phyloP scores from a whole-genome alignment of 2,797 vertebrate genomes.

The Crocidura indochinensis region DNA sequence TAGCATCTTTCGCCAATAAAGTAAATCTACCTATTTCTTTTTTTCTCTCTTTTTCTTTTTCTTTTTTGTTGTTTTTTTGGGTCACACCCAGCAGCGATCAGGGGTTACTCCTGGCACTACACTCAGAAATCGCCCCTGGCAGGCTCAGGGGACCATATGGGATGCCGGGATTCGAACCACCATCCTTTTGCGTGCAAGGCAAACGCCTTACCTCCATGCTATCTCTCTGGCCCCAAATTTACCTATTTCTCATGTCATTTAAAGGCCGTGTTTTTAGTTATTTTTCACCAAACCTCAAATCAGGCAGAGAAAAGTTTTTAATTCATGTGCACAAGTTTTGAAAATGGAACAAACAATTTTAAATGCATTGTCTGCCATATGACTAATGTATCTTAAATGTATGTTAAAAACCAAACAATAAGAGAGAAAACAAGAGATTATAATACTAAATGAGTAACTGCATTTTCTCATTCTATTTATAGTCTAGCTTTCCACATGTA shows the following conservation, averaged over 20 bases:
- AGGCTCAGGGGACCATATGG: too few species aligned
- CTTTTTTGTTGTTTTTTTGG: too few species aligned
- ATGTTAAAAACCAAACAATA: conserved; percentile 38
- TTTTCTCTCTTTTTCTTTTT: too few species aligned
- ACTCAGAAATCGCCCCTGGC: too few species aligned
- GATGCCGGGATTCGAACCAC: too few species aligned
- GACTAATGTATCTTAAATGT: conserved; percentile 39
- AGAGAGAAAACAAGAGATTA: conserved; percentile 34
- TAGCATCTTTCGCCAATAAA: background rate
- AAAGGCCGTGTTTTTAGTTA: conserved; percentile 49
- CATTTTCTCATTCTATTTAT: background rate
- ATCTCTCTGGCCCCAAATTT: background rate
- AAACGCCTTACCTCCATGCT: too few species aligned
- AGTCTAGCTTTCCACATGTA: conserved; percentile 23
- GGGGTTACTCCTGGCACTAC: too few species aligned
- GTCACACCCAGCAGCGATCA: too few species aligned
- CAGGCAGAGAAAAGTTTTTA: conserved; percentile 34
- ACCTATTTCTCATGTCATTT: conserved; percentile 45
- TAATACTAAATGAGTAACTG: conserved; percentile 49
- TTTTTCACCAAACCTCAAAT: conserved; percentile 63
- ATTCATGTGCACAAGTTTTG: background rate
- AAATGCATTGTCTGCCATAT: conserved; percentile 8
- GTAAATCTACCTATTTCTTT: too few species aligned
- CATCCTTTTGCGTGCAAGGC: too few species aligned
- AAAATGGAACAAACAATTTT: conserved; percentile 39